Percentiles rank a stretch among this genome's conserved stretches.
Evolutionary conservation across 2,113 vertebrate genomes (phyloP).

Genomic region (Balaeniceps rex): DNA sequence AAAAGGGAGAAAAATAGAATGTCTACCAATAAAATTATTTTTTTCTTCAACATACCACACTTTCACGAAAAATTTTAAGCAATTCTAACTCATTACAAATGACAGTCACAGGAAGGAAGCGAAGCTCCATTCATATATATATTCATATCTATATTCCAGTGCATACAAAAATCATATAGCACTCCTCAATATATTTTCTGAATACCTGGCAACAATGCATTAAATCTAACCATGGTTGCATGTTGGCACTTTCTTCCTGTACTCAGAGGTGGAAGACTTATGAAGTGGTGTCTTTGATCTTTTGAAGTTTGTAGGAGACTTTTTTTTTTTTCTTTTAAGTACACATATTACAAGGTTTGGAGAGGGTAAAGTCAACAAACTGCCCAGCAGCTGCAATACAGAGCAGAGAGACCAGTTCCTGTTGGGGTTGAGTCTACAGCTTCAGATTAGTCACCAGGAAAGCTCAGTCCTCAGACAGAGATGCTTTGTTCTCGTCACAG

Average conservation of each 20-base stretch:
- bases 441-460: neutral
- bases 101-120: neutral
- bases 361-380: conserved; percentile 37
- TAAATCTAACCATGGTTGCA: neutral
- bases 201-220: neutral
- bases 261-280: neutral
- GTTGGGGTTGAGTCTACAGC: neutral
- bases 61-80: neutral
- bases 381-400: neutral
- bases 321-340: neutral
- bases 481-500: neutral
- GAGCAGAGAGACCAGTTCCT: conserved; percentile 1
- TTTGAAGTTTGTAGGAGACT: neutral
- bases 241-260: neutral
- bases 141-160: neutral
- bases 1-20: neutral
- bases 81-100: neutral
- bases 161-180: neutral
- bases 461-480: neutral
- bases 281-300: conserved; percentile 26
- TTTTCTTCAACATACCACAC: neutral
- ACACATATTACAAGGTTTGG: neutral
- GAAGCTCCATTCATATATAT: too few species aligned
- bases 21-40: neutral
- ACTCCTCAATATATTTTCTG: neutral